Evolutionary conservation across 2,113 vertebrate genomes (phyloP).

Genomic region (Rhagologus leucostigma): DNA sequence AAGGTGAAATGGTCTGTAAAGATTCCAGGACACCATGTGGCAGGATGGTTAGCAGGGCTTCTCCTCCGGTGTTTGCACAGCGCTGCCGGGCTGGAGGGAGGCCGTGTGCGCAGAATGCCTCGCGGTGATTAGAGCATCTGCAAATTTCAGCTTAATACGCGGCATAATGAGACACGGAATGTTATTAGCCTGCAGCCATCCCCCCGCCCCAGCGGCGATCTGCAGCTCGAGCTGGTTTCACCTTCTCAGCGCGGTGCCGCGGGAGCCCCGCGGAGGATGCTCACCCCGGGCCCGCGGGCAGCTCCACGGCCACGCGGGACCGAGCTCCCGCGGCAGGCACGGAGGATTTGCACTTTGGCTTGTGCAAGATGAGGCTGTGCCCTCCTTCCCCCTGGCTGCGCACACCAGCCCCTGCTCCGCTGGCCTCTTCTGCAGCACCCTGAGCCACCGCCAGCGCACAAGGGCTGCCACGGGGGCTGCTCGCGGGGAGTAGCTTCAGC

Average conservation of each 20-base stretch:
- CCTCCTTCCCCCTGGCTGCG: background rate
- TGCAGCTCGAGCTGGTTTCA: background rate
- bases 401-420: background rate
- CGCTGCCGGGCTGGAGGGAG: constrained; percentile 17
- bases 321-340: background rate
- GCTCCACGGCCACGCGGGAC: background rate
- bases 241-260: background rate
- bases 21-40: constrained; percentile 54
- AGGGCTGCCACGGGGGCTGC: background rate
- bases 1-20: constrained; percentile 69
- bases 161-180: constrained; percentile 50
- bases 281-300: background rate
- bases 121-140: constrained; percentile 48
- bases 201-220: constrained; percentile 15
- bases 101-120: constrained; percentile 32
- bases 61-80: constrained; percentile 47
- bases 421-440: background rate
- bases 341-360: background rate
- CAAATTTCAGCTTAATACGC: constrained; percentile 57
- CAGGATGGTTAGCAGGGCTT: constrained; percentile 39
- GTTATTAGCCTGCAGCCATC: constrained; percentile 58
- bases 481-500: rapidly evolving
- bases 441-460: rapidly evolving
- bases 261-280: background rate
- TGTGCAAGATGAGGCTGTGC: background rate